Conservation (phyloP, 2,113 vertebrate species). For the Apaloderma vittatum region DNA sequence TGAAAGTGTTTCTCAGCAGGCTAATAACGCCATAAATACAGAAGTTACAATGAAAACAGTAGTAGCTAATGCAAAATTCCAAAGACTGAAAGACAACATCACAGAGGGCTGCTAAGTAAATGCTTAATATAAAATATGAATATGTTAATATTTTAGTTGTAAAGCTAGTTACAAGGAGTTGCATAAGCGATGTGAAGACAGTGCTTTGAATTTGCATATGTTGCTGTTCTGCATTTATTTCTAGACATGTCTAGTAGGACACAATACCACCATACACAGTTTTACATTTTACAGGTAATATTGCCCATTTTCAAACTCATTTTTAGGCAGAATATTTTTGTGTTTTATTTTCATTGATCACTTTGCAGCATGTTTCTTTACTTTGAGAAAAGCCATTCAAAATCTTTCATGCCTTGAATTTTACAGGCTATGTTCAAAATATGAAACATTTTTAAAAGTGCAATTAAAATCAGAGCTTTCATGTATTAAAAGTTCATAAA, state of each 20-base stretch:
- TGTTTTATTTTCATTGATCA: neutral
- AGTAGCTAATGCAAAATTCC: neutral
- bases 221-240: constrained; percentile 6
- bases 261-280: neutral
- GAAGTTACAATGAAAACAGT: neutral
- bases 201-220: neutral
- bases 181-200: neutral
- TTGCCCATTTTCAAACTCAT: neutral
- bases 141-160: neutral
- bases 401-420: neutral
- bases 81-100: neutral
- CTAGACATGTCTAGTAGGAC: neutral
- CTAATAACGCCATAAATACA: neutral
- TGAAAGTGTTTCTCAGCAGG: neutral
- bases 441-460: neutral
- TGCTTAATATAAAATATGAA: neutral
- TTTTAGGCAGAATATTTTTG: neutral
- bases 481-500: constrained; percentile 29
- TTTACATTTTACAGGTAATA: neutral
- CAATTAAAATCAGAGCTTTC: constrained; percentile 17
- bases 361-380: neutral
- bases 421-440: constrained; percentile 1
- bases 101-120: neutral
- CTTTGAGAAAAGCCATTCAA: neutral
- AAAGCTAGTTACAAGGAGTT: neutral